phyloP scores from a whole-genome alignment of 2,797 vertebrate genomes.

The Columba guinea region DNA sequence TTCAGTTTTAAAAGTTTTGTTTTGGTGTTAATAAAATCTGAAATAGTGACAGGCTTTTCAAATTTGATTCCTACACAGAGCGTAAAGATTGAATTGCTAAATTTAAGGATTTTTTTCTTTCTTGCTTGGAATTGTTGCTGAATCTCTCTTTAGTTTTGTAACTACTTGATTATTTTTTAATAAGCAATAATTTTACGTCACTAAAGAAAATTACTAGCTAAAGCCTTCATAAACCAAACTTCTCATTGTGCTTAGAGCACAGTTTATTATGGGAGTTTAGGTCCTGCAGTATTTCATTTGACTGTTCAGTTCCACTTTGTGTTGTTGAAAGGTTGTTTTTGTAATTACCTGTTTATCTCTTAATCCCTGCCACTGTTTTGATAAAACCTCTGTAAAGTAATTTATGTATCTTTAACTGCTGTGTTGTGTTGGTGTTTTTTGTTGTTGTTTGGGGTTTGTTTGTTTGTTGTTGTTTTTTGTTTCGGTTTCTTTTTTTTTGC shows the following conservation, averaged over 20 bases:
- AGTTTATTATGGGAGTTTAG: not conserved
- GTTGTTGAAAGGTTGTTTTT: not conserved
- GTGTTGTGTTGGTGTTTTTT: not conserved
- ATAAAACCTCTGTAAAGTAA: not conserved
- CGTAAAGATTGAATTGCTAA: not conserved
- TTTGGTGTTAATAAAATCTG: not conserved
- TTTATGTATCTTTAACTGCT: not conserved
- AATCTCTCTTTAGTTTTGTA: not conserved
- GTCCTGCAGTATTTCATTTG: not conserved
- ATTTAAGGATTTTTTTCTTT: not conserved
- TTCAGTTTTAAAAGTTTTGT: not conserved
- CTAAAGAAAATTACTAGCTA: not conserved
- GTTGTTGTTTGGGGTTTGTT: not conserved
- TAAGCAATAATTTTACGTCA: not conserved
- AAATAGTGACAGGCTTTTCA: not conserved
- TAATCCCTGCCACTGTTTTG: not conserved
- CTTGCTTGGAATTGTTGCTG: not conserved
- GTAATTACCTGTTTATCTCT: not conserved
- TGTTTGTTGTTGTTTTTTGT: not conserved
- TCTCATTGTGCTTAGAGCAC: not conserved
- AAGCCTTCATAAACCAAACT: not conserved
- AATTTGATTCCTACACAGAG: not conserved
- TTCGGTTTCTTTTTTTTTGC: no score
- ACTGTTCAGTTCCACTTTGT: not conserved
- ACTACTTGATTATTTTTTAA: not conserved